Percentiles rank a stretch among this genome's conserved stretches.
phyloP scores from a whole-genome alignment of 2,888 invertebrate genomes.

The Muscina levida region DNA sequence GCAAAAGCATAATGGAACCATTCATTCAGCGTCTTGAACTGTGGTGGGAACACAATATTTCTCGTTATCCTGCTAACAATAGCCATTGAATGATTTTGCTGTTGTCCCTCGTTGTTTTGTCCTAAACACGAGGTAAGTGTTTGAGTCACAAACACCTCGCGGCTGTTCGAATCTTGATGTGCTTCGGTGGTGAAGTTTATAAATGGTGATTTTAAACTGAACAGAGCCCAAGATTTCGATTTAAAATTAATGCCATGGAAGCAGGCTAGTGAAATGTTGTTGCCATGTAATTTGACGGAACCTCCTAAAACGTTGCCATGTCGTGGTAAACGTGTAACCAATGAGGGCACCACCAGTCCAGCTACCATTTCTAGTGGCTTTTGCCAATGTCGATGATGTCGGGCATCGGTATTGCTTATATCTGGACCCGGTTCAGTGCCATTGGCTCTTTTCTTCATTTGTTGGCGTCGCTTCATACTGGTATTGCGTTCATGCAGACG shows the following conservation, averaged over 20 bases:
- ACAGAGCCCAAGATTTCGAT: slow-evolving; percentile 97
- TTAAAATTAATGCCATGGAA: slow-evolving; percentile 99
- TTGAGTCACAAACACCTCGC: slow-evolving; percentile 92
- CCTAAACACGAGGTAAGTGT: slow-evolving; percentile 94
- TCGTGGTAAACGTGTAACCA: slow-evolving; percentile 85
- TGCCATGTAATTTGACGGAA: slow-evolving; percentile 92
- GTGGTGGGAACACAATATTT: slow-evolving; percentile 95
- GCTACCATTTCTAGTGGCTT: slow-evolving; percentile 90
- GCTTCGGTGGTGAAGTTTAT: slow-evolving; percentile 96
- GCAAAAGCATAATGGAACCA: slow-evolving; percentile 99
- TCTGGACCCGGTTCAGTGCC: slow-evolving; percentile 64
- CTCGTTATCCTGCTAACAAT: slow-evolving; percentile 95
- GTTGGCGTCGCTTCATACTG: slow-evolving; percentile 78
- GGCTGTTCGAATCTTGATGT: slow-evolving; percentile 88
- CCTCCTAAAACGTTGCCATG: slow-evolving; percentile 91
- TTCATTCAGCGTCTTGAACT: slow-evolving; percentile 95
- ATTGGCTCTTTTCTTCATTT: slow-evolving; percentile 77
- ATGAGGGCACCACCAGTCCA: slow-evolving; percentile 88
- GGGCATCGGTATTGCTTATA: slow-evolving; percentile 82
- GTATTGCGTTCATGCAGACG: slow-evolving; percentile 78
- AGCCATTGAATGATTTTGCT: slow-evolving; percentile 93
- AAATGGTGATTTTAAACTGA: slow-evolving; percentile 94
- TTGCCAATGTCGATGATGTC: slow-evolving; percentile 98
- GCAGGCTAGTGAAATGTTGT: slow-evolving; percentile 96
- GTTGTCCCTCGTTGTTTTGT: slow-evolving; percentile 83